Percentiles rank a stretch among this genome's conserved stretches.
These are phyloP conservation scores for Ptyas mucosa DNA, from an alignment of 2,113 vertebrate species.

Conservation along the genomic window DNA sequence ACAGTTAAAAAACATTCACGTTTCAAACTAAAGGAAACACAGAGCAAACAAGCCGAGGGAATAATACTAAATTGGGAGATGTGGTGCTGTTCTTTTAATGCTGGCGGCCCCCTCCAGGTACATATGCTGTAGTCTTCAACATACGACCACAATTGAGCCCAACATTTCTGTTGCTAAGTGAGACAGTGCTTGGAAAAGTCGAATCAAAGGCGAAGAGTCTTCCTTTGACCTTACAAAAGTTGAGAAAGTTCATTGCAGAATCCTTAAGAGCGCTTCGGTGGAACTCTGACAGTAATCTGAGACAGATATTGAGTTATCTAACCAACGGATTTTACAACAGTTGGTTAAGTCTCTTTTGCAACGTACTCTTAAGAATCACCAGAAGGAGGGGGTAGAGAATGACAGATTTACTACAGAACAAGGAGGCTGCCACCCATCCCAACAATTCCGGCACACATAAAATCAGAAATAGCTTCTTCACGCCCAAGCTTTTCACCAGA, in stretches of 20 bases:
- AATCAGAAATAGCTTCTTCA: neutral
- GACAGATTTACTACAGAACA: neutral
- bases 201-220: neutral
- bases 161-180: too few relatives aligned
- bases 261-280: neutral
- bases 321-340: neutral
- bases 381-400: neutral
- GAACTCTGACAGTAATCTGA: neutral
- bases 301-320: neutral
- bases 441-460: neutral
- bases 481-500: too few relatives aligned
- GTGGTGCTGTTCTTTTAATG: neutral
- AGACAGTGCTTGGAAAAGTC: neutral
- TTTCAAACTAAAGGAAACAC: neutral
- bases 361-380: neutral
- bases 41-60: neutral
- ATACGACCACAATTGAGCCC: too few relatives aligned
- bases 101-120: neutral
- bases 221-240: neutral
- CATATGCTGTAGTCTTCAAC: too few relatives aligned
- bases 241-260: neutral
- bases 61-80: neutral
- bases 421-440: neutral
- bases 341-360: neutral
- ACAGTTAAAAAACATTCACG: neutral